phyloP scores from a whole-genome alignment of 2,113 vertebrate species.

The Bettongia penicillata region DNA sequence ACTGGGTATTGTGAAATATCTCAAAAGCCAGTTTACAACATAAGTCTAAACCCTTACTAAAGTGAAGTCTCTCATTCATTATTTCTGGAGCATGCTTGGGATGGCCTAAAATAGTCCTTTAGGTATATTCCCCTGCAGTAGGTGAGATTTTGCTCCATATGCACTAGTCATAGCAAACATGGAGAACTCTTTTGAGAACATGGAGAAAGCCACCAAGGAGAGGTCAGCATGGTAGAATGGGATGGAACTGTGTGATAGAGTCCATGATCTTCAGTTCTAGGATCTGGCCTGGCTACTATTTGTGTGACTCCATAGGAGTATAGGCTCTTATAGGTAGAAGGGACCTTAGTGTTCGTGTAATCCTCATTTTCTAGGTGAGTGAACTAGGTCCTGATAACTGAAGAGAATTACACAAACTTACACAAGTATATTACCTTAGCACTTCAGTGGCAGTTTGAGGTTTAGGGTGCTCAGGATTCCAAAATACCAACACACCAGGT shows the following conservation, averaged over 20 bases:
- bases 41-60: not conserved
- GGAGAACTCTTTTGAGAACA: not conserved
- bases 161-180: slow-evolving; percentile 1
- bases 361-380: not conserved
- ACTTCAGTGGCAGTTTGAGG: not conserved
- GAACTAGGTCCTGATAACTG: not conserved
- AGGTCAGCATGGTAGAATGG: not conserved
- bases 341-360: not conserved
- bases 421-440: not conserved
- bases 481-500: no score
- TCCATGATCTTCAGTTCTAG: not conserved
- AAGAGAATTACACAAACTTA: not conserved
- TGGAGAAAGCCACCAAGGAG: not conserved
- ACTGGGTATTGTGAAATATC: not conserved
- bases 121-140: not conserved
- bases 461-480: no score
- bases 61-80: not conserved
- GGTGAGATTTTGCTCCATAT: not conserved
- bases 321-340: not conserved
- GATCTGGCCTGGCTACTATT: not conserved
- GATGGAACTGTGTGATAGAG: not conserved
- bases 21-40: not conserved
- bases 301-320: not conserved
- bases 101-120: not conserved
- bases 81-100: not conserved